Base-by-base conservation (phyloP, 2,113 vertebrate species). In the Macheiramphus alcinus region DNA sequence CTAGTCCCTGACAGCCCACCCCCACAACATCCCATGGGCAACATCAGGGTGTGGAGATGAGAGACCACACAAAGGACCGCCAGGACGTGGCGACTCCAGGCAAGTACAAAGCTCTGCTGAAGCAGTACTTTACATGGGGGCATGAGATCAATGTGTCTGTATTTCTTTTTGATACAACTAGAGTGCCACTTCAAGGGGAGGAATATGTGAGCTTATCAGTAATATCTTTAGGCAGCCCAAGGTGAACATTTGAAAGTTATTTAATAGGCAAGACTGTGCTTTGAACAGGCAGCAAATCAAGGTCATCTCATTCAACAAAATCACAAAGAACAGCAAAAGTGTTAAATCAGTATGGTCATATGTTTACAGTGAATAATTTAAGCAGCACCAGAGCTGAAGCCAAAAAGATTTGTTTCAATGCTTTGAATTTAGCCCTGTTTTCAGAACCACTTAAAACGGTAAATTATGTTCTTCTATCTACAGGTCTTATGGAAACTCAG, bases 331-430 rank as follows among this genome's bases (percentile, higher is more conserved):
- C 38, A 90, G 31, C 29, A 52, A n/a, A 87, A 88, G 59, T 62
- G 80, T 62, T 91, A 90, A 93, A 63, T 90, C 67, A 61, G 43
- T 81, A 42, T 3, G 56, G 68, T 90, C 43, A 53, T 88, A 68
- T 73, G 36, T 92, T 94, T 94, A 76, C 79, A 92, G 67, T 55
- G 90, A 95, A 95, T 86, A 97, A 92, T 65, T 93, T 76, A 90
- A 93, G 50, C 58, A 88, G 45, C 47, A 21, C 31, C 58, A 80
- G 62, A 80, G 13, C 18, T 93, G 71, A 82, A 81, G 88, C 67
- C 53, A 82, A 74, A 76, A 94, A 38, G 36, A 66, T 88, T 96
- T 90, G 74, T 16, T 91, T 90, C 78, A 65, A 3, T 72, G 36
- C 34, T 89, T 81, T 93, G 65, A 79, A 84, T 95, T 91, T 71